Evolutionary conservation across 2,797 vertebrate species (phyloP).

Genomic region (Acropternis orthonyx): DNA sequence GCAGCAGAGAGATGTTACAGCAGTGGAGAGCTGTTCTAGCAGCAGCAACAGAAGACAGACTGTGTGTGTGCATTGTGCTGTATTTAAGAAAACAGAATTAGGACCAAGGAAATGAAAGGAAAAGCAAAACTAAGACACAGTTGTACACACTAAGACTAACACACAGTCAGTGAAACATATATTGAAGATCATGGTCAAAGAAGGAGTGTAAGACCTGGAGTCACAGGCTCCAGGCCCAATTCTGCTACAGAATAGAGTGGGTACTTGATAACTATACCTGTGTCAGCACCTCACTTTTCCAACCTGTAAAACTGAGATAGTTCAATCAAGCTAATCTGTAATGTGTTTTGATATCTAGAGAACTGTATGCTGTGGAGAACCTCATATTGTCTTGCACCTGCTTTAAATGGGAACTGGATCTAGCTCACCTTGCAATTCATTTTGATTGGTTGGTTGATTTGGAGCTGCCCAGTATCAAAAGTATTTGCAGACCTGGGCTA

Average conservation of each 20-base stretch:
- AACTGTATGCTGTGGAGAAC: not conserved
- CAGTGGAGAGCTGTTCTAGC: not conserved
- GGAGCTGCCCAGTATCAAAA: not conserved
- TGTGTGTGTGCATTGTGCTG: not conserved
- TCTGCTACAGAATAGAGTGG: not conserved
- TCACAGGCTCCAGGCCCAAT: not conserved
- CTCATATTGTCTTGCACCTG: not conserved
- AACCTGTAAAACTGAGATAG: not conserved
- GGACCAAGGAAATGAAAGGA: not conserved
- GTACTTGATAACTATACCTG: not conserved
- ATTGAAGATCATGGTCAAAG: not conserved
- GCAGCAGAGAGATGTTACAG: not conserved
- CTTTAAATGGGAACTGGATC: not conserved
- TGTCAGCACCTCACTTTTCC: not conserved
- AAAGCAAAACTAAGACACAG: too few species aligned
- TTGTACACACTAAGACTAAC: too few species aligned
- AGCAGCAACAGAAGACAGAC: not conserved
- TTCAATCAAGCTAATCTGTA: not conserved
- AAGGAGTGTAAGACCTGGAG: fast-evolving
- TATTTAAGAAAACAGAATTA: not conserved
- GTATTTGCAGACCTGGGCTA: not conserved
- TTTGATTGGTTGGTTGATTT: not conserved
- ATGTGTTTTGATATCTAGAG: not conserved
- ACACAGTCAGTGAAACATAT: too few species aligned
- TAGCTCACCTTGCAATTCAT: not conserved